Percentiles rank a stretch among this genome's conserved stretches.
phyloP scores from a whole-genome alignment of 2,888 invertebrate genomes.

The Cephus pulcher region DNA sequence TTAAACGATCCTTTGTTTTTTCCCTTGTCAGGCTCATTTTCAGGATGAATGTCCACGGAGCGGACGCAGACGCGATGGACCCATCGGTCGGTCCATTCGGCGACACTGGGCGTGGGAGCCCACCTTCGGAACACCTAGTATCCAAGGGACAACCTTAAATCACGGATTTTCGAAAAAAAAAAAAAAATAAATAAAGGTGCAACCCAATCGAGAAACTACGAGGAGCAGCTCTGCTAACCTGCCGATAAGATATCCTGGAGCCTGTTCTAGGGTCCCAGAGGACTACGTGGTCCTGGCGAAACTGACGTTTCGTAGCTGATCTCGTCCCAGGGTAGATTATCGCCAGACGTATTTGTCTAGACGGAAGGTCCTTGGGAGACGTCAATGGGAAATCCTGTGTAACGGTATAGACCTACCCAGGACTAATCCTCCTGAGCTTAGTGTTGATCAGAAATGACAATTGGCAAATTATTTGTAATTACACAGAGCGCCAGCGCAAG shows the following conservation, averaged over 20 bases:
- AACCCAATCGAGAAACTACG: slow-evolving; percentile 10
- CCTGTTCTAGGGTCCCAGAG: neutral
- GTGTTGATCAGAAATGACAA: neutral
- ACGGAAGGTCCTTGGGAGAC: neutral
- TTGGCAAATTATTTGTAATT: neutral
- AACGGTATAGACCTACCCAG: neutral
- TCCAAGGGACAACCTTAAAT: slow-evolving; percentile 39
- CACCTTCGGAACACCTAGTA: slow-evolving; percentile 11
- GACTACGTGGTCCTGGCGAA: neutral
- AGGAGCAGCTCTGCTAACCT: slow-evolving; percentile 10
- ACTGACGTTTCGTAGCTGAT: neutral
- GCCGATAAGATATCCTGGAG: slow-evolving; percentile 9
- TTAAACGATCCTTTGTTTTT: slow-evolving; percentile 34
- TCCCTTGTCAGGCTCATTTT: slow-evolving; percentile 29
- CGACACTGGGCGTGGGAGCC: slow-evolving; percentile 26
- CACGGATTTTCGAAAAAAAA: slow-evolving; percentile 33
- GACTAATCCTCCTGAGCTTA: neutral
- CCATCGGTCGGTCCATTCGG: slow-evolving; percentile 13
- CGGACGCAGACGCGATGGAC: slow-evolving; percentile 21
- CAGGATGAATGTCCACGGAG: slow-evolving; percentile 29
- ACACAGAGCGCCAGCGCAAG: neutral
- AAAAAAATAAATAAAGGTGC: neutral
- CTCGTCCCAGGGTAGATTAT: neutral
- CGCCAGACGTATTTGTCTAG: neutral
- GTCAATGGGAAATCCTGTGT: neutral